Evolutionary conservation across 2,888 invertebrate genomes (phyloP).

Genomic region (Andrena haemorrhoa): DNA sequence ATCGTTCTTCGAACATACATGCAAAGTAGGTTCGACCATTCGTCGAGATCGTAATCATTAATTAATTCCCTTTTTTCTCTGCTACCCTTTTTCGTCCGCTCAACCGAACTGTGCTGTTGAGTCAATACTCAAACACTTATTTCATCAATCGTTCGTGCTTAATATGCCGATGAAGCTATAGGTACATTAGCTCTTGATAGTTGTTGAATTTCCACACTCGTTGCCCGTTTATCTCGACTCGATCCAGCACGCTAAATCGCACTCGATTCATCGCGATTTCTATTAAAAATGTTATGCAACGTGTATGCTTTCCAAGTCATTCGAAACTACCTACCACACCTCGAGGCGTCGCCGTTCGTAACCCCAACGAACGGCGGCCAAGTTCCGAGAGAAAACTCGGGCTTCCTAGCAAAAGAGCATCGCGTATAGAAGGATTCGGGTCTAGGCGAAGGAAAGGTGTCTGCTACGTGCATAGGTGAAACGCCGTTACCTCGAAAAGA

Average conservation of each 20-base stretch:
- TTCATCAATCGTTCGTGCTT: background rate
- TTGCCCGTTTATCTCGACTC: background rate
- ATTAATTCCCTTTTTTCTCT: constrained; percentile 12
- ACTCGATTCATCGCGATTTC: background rate
- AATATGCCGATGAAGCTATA: constrained; percentile 13
- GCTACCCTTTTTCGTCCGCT: too few species aligned
- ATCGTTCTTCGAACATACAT: background rate
- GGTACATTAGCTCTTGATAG: background rate
- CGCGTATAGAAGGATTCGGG: constrained; percentile 2
- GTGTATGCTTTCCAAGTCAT: background rate
- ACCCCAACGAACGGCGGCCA: constrained; percentile 23
- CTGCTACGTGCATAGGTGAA: constrained; percentile 49
- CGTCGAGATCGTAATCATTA: constrained; percentile 13
- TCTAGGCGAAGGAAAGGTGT: constrained; percentile 29
- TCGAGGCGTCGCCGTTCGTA: background rate
- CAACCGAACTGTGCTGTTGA: background rate
- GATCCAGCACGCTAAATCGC: constrained; percentile 11
- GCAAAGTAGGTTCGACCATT: background rate
- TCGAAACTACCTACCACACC: constrained; percentile 3
- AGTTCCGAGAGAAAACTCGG: constrained; percentile 2
- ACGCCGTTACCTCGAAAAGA: constrained; percentile 53
- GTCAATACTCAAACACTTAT: constrained; percentile 16
- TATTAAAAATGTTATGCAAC: constrained; percentile 6
- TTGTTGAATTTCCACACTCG: constrained; percentile 36
- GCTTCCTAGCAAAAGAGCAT: background rate